Evolutionary conservation across 2,113 vertebrate species (phyloP).

Genomic region (Galemys pyrenaicus): DNA sequence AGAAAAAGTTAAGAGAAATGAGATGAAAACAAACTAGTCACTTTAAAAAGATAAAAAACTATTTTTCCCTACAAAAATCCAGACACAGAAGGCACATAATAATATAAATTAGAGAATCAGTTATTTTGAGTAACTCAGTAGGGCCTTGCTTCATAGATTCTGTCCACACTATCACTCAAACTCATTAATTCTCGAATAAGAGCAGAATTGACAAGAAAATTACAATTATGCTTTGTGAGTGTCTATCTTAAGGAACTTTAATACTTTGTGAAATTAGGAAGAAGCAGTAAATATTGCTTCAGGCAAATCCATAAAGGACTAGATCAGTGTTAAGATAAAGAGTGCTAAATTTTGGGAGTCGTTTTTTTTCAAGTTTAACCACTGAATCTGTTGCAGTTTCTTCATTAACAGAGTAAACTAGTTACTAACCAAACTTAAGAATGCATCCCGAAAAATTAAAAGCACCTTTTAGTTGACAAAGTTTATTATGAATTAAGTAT

Average conservation of each 20-base stretch:
- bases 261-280: constrained; percentile 29
- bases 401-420: constrained; percentile 65
- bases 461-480: constrained; percentile 57
- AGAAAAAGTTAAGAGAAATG: neutral
- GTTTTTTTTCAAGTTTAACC: constrained; percentile 63
- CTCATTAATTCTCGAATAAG: constrained; percentile 9
- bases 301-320: constrained; percentile 47
- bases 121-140: neutral
- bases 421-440: constrained; percentile 54
- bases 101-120: neutral
- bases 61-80: constrained; percentile 26
- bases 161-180: neutral
- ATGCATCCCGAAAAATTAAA: constrained; percentile 48
- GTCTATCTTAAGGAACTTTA: constrained; percentile 19
- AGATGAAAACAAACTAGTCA: constrained; percentile 2
- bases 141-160: neutral
- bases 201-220: constrained; percentile 36
- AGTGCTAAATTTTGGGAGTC: constrained; percentile 55
- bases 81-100: neutral
- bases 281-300: constrained; percentile 41
- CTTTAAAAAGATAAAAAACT: neutral
- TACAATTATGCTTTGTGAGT: neutral
- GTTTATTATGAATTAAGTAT: constrained; percentile 67
- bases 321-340: constrained; percentile 51
- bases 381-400: constrained; percentile 68